These are phyloP conservation scores for Drosophila repleta DNA, from an alignment of 1,140 invertebrate species.

Conservation along the genomic window DNA sequence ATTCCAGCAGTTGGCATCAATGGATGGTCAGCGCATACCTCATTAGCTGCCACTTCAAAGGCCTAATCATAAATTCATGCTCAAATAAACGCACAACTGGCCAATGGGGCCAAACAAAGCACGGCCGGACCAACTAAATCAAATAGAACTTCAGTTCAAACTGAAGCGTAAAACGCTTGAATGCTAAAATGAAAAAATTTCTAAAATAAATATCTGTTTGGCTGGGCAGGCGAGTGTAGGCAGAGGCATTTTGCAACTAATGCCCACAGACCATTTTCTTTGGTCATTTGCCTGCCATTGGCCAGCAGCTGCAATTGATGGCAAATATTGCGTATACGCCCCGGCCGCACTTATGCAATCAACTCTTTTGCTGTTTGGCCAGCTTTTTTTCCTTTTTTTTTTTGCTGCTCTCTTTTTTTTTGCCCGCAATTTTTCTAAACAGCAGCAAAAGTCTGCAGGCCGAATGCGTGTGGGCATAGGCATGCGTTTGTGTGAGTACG, in stretches of 20 bases:
- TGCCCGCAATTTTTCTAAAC: conserved; percentile 72
- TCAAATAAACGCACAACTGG: conserved; percentile 63
- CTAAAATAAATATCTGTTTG: conserved; percentile 78
- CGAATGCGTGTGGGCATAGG: conserved; percentile 31
- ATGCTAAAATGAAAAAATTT: conserved; percentile 45
- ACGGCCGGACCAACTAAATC: conserved; percentile 56
- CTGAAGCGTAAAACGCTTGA: conserved; percentile 65
- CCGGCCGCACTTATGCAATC: conserved; percentile 63
- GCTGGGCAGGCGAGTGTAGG: conserved; percentile 10
- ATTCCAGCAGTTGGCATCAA: not conserved
- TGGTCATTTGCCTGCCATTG: conserved; percentile 33
- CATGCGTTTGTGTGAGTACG: conserved; percentile 48
- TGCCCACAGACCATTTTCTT: conserved; percentile 65
- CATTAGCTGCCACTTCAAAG: conserved; percentile 45
- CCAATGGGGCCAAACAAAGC: conserved; percentile 48
- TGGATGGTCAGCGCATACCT: conserved; percentile 14
- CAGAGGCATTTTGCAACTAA: conserved; percentile 64
- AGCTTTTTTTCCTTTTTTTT: conserved; percentile 18
- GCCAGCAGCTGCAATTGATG: conserved; percentile 76
- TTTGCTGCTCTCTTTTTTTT: conserved; percentile 17
- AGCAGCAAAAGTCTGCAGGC: conserved; percentile 56
- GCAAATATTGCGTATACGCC: conserved; percentile 80
- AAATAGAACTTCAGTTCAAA: conserved; percentile 67
- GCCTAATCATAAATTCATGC: conserved; percentile 58
- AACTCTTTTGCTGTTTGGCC: conserved; percentile 53